Base-by-base conservation (phyloP, 2,113 vertebrate species). In the Antechinus flavipes region DNA sequence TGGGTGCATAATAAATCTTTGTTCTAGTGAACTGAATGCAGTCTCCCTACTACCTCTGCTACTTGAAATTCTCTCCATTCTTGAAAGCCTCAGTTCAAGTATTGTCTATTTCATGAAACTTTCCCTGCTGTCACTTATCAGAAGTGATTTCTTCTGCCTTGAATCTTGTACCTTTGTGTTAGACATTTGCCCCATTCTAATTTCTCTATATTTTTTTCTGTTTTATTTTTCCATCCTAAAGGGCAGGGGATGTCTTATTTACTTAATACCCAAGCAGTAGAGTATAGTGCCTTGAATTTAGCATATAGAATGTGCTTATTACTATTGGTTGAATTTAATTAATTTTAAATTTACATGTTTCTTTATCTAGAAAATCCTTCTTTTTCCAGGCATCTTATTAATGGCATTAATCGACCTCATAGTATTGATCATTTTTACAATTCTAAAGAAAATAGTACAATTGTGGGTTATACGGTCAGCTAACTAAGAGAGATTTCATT, bases 361-460 rank as follows among this genome's bases (percentile, higher is more conserved):
- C 46, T 47, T 92, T 6, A 26, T 23, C 49, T 96, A 54, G 30
- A 91, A 56, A 55, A 93, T 54, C 22, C 11, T 23, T 90, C 24
- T n/a, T 91, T 68, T 93, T 68, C 25, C 49, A 0, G 68, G 19
- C 53, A 23, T 91, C 9, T 16, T 94, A 0, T 42, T 93, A 53
- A 4, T 91, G 30, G 35, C 58, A n/a, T 19, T 68, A 35, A 2
- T 2, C 52, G 68, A 93, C 93, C 90, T 94, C 68, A 53, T 35
- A 49, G 1, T 47, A 42, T 91, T 30, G 23, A 89, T 42, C 49
- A 94, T 19, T 61, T 61, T 30, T 23, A 4, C 35, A 91, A 54
- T 91, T 92, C 49, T 89, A 54, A 97, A 93, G 55, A 42, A 46
- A 0, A 89, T 96, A 58, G 92, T 76, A 95, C 93, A 92, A 7